Evolutionary conservation across 2,797 vertebrate genomes (phyloP), one percentile per base, ranked within the genome.

Genomic region (Odontamblyopus rebecca): DNA sequence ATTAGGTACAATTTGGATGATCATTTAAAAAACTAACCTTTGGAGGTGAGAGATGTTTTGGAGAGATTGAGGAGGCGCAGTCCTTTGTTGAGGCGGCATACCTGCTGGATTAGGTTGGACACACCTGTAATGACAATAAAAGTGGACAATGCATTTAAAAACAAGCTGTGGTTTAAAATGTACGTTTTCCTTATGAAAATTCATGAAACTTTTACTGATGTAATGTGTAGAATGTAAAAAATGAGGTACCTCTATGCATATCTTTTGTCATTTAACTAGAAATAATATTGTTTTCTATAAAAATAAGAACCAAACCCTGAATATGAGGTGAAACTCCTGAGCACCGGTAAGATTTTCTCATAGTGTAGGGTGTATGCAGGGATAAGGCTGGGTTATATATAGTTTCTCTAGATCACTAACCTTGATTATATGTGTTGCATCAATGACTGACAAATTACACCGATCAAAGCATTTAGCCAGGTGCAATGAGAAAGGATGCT

Each of bases 11-110:
- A 2, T 12, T 0, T 19, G 38, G 29, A 18, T 54, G 51, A 2
- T 15, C 4, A 44, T 26, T 11, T 18, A 5, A 19, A 48, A 29
- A 0, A 13, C 32, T 15, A 88, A 97, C 96, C 95, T 96, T 93
- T 96, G 87, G 92, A 97, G 86, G 93, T 96, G 94, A 83, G 96
- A 67, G 85, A 95, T 54, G 96, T 96, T 92, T 96, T 97, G 85
- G 95, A 95, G 87, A 97, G 94, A 90, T 96, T 96, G 78, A 97
- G 94, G 75, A 95, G 94, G 80, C 94, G 95, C 64, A 97, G 94
- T 53, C 96, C 96, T 66, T 96, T 96, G 69, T 93, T 96, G 82
- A 96, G 95, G 74, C 94, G 95, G 77, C 96, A 95, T 71, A 97
- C 93, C 87, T 96, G 96, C 89, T 97, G 96, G 84, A 96, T 96